A percentile compares a stretch with the other conserved stretches of the same genome.
These are phyloP conservation scores for Phyllotis vaccarum DNA, from an alignment of 2,797 vertebrate species.

Conservation along the genomic window DNA sequence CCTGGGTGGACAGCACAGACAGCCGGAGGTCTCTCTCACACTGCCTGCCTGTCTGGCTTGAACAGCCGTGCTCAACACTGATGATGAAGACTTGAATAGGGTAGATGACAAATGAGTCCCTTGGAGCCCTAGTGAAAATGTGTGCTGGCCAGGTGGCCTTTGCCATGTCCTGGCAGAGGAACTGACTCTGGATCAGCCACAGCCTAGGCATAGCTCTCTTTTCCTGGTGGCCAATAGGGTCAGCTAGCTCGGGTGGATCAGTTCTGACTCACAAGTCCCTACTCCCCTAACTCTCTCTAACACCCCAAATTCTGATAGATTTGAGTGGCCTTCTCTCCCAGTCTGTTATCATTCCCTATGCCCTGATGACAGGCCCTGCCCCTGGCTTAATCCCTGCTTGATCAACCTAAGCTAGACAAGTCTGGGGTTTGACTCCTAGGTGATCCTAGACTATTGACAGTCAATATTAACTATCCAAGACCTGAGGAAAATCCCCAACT, in stretches of 20 bases:
- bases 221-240: not conserved
- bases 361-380: not conserved
- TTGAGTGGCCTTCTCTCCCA: not conserved
- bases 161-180: not conserved
- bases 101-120: not conserved
- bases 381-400: not conserved
- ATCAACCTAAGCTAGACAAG: not conserved
- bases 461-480: not conserved
- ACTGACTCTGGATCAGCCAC: not conserved
- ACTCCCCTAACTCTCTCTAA: not conserved
- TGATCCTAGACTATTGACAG: not conserved
- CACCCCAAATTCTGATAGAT: not conserved
- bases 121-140: not conserved
- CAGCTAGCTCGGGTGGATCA: not conserved
- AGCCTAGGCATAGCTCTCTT: not conserved
- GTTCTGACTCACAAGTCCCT: not conserved
- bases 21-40: not conserved
- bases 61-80: not conserved
- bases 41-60: not conserved
- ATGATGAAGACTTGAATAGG: not conserved
- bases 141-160: too few species aligned
- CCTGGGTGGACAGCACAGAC: too few species aligned
- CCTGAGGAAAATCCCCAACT: not conserved
- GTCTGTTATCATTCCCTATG: not conserved
- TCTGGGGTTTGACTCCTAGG: not conserved